Base-by-base conservation (phyloP, 2,113 vertebrate species). In the Rhynchomys soricoides region DNA sequence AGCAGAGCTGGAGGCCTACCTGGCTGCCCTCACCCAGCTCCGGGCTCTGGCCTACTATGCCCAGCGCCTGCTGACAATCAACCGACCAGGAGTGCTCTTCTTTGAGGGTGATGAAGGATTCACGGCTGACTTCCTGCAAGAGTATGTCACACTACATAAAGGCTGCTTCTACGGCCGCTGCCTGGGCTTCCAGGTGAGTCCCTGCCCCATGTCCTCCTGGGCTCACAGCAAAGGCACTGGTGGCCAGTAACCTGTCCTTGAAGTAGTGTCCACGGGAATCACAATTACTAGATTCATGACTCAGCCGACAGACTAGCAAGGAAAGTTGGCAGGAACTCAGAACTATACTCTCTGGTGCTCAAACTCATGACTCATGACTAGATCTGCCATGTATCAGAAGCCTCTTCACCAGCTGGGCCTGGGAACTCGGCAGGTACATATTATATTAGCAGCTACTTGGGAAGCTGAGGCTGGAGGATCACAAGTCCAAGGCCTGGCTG, bases 111-210 rank as follows among this genome's bases (percentile, higher is more conserved):
- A 99, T 0, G 99, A 99, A 59, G 98, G 98, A n/a, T 98, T 99
- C 62, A 99, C 98, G 0, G 98, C 99, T 55, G 99, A 98, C 95
- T 99, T 99, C 86, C 97, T 99, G 57, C 97, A 94, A 0, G 99
- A 99, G 97, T 99, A 99, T 66, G 91, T 98, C 90, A 99, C 99
- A 0, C 99, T 99, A 98, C 99, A 99, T 97, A 99, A 99, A 97
- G 99, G 99, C 57, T 99, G 99, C 98, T 99, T 99, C 98, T 99
- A 99, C 1, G 99, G 99, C 24, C 99, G 99, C 50, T 99, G 99
- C 95, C 98, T 99, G 52, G 99, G 99, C 94, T 99, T 99, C 97
- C 99, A 99, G 99, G 99, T 99, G 96, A 98, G 97, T 26, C 24
- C 64, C 86, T 43, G 40, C 43, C 64, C 79, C 31, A 0, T n/a